These are phyloP conservation scores for Drosophila histrio DNA, from an alignment of 2,888 invertebrate species.

Conservation along the genomic window DNA sequence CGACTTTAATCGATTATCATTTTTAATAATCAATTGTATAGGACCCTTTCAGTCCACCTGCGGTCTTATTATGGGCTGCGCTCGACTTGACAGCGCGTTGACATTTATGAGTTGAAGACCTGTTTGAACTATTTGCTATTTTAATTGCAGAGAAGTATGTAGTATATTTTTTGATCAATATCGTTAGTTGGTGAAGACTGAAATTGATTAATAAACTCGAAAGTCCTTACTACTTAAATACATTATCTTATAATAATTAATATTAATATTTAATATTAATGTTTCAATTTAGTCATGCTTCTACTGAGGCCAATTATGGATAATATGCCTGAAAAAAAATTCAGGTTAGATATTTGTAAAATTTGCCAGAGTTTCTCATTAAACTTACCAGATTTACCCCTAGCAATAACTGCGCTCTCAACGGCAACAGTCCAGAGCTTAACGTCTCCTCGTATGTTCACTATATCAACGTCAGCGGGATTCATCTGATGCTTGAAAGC, in stretches of 20 bases:
- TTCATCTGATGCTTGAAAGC: conserved; percentile 86
- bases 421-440: conserved; percentile 84
- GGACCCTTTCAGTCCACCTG: conserved; percentile 36
- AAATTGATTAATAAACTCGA: background rate
- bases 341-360: background rate
- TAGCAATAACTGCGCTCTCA: conserved; percentile 15
- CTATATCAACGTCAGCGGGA: conserved; percentile 86
- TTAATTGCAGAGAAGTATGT: conserved; percentile 61
- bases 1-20: conserved; percentile 84
- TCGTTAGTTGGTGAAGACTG: background rate
- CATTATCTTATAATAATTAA: too few species aligned
- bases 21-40: conserved; percentile 84
- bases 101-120: conserved; percentile 70
- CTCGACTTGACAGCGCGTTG: conserved; percentile 50
- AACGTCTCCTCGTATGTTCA: conserved; percentile 89
- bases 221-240: background rate
- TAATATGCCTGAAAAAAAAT: background rate
- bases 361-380: too few species aligned
- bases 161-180: background rate
- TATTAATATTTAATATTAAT: too few species aligned
- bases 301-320: background rate
- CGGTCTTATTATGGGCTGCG: conserved; percentile 51
- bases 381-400: background rate
- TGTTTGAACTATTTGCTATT: conserved; percentile 44
- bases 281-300: background rate